Evolutionary conservation across 2,888 invertebrate species (phyloP), one percentile per base, ranked within the genome.

Genomic region (Nudaria mundana): DNA sequence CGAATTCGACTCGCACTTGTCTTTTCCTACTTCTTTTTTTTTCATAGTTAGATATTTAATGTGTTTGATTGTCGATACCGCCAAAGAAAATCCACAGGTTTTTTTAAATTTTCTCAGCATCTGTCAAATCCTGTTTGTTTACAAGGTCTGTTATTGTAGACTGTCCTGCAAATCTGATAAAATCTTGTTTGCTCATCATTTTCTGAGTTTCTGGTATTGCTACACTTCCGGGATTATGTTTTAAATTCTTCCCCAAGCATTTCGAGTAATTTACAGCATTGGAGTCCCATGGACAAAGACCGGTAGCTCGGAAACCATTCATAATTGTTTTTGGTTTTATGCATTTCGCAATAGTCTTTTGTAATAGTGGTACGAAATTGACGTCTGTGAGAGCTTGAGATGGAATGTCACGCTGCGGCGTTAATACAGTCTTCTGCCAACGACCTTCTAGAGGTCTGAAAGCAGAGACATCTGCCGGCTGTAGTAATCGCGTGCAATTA

Each of bases 401-500:
- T 8, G 47, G 47, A 37, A 55, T 40, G 4, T 36, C 26, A 47
- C 47, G 35, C 5, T 52, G 28, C 63, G 55, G 58, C 24, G 54
- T 28, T 4, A 54, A 33, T 11, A 62, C 46, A 38, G 30, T 33
- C 37, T 51, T 36, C 28, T 45, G 40, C 61, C 61, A 62, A 23
- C 14, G 43, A 22, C 23, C 25, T 52, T 63, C 57, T 2, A 63
- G 33, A 5, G 56, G 52, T 14, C 33, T 52, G 25, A 63, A 63
- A 5, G 56, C 59, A 11, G 56, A 30, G 0, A 61, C 56, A 22
- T 61, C 61, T 3, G 56, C 52, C 13, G 62, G 56, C 20, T 61
- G 61, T 12, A 61, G 18, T 7, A 62, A 6, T 26, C 57, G 37
- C 4, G 60, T 59, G 7, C 43, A 40, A 22, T 60, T 60, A 0